phyloP scores from a whole-genome alignment of 2,888 invertebrate species.

The Hymenopus coronatus region DNA sequence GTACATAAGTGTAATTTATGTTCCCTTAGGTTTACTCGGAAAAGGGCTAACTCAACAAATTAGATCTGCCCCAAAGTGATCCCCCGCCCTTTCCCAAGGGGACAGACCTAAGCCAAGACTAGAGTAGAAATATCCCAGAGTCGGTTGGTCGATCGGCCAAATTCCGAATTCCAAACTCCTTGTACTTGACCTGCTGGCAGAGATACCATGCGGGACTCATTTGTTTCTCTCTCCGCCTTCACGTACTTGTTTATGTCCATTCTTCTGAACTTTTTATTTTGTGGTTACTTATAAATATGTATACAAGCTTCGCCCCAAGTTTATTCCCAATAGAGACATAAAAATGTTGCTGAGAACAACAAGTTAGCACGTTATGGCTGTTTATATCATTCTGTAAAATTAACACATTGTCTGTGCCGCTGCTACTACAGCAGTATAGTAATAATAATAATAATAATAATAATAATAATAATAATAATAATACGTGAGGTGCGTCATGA shows the following conservation, averaged over 20 bases:
- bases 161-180: not conserved
- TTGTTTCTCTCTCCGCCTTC: not conserved
- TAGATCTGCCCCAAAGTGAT: no score
- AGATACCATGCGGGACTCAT: not conserved
- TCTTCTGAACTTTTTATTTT: not conserved
- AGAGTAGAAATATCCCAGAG: not conserved
- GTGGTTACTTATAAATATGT: not conserved
- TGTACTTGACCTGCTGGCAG: not conserved
- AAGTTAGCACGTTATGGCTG: no score
- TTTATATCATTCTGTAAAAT: no score
- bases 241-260: not conserved
- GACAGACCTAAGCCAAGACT: not conserved
- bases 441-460: no score
- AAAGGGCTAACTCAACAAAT: not conserved
- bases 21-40: not conserved
- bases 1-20: no score
- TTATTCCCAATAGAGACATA: no score
- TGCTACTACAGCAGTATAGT: no score
- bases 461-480: no score
- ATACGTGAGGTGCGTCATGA: no score
- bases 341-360: no score
- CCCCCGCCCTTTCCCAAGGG: not conserved
- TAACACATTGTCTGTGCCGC: no score
- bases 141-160: no score
- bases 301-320: not conserved